phyloP scores from a whole-genome alignment of 2,888 invertebrate species.

The Conops quadrifasciatus region DNA sequence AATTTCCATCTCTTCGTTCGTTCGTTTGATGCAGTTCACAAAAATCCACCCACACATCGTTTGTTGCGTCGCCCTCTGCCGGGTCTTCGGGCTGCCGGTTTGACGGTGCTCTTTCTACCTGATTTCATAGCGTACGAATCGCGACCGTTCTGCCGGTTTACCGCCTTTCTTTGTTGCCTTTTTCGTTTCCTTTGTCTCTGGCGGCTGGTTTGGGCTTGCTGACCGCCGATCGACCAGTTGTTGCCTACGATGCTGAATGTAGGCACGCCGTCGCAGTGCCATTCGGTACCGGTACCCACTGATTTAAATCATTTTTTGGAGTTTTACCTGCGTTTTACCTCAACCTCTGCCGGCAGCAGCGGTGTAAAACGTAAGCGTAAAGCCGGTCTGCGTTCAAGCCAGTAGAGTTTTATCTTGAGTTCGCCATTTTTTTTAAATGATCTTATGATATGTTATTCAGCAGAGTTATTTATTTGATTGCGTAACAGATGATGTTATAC shows the following conservation, averaged over 20 bases:
- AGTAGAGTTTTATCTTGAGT: background rate
- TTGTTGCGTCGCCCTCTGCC: constrained; percentile 8
- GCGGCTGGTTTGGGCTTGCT: constrained; percentile 1
- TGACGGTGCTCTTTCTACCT: constrained; percentile 20
- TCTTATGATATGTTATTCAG: background rate
- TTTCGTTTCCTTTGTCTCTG: background rate
- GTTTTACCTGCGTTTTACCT: constrained; percentile 23
- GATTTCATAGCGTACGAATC: background rate
- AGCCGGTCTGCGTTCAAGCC: background rate
- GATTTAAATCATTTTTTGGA: constrained; percentile 6
- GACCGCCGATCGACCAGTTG: constrained; percentile 20
- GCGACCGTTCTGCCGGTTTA: background rate
- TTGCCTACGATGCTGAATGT: constrained; percentile 2
- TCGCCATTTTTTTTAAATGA: constrained; percentile 31
- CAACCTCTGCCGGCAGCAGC: background rate
- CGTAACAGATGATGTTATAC: no score
- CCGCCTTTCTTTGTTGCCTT: background rate
- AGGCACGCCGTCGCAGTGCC: background rate
- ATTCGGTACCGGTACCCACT: background rate
- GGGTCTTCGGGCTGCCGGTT: background rate
- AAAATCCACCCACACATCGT: constrained; percentile 30
- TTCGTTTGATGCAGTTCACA: constrained; percentile 10
- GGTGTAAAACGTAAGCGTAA: background rate
- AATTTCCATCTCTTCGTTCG: constrained; percentile 2
- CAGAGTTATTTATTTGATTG: no score